phyloP scores from a whole-genome alignment of 2,797 vertebrate genomes.

The Gallinago stenura region DNA sequence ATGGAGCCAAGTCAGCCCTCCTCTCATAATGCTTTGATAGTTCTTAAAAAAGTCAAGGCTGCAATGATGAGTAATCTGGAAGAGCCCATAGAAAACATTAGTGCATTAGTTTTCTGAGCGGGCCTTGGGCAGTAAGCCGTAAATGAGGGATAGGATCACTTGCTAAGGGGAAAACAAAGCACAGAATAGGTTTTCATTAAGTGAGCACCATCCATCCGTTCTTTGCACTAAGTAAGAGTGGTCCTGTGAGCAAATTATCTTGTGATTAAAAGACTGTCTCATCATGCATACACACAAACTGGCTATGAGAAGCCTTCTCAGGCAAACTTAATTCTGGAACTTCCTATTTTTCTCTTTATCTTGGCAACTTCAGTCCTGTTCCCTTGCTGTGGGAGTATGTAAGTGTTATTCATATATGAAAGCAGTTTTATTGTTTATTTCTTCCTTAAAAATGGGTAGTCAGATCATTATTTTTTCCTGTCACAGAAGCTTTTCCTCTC shows the following conservation, averaged over 20 bases:
- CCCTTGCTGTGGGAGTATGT: background rate
- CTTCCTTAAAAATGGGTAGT: background rate
- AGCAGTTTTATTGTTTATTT: slow-evolving; percentile 17
- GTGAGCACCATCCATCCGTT: background rate
- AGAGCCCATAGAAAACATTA: background rate
- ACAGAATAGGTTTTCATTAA: background rate
- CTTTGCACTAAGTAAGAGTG: background rate
- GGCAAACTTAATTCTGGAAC: background rate
- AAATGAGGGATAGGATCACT: background rate
- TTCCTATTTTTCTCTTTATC: slow-evolving; percentile 8
- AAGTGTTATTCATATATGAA: slow-evolving; percentile 7
- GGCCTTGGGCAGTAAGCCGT: background rate
- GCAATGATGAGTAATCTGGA: background rate
- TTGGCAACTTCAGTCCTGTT: background rate
- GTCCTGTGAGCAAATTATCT: background rate
- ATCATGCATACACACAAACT: background rate
- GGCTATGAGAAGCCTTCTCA: background rate
- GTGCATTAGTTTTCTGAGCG: background rate
- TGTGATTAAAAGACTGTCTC: background rate
- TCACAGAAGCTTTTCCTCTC: background rate
- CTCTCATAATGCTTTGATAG: background rate
- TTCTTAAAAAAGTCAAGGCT: background rate
- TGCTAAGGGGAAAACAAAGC: background rate
- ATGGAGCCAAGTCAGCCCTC: background rate
- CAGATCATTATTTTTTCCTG: slow-evolving; percentile 7